Evolutionary conservation across 2,888 invertebrate species (phyloP), one percentile per base, ranked within the genome.

Genomic region (Agelastica alni): DNA sequence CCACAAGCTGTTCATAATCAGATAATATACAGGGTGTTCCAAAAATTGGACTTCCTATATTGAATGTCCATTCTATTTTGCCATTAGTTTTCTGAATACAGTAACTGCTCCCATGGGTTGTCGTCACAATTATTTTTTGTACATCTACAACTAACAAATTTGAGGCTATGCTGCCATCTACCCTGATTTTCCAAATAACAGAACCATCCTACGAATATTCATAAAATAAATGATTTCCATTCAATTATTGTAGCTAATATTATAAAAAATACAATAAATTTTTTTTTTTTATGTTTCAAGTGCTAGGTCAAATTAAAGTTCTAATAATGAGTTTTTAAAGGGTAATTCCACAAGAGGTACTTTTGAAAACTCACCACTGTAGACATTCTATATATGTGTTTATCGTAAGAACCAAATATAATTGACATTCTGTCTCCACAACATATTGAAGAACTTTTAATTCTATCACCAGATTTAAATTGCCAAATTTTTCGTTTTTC

Each of bases 391-490:
- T 87, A 83, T 3, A 89, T 67, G 62, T 77, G 71, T 49, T 84
- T 83, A 70, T 91, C 89, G 70, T 91, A 91, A 1, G 89, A 84
- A 17, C 89, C 91, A 66, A 88, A 78, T 66, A 85, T 83, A 16
- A 89, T 71, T 9, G 75, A 65, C 20, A 77, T 77, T 13, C 72
- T 46, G 9, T 59, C 48, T 22, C 64, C 62, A 58, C 79, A 78
- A 42, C 78, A 66, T 58, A 76, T 64, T 3, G 84, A 82, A 16
- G 81, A 80, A 70, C 86, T 84, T 76, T 90, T 91, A 9, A 91
- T 81, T 75, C 83, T 81, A 32, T 81, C 81, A 1, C 75, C 77
- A 3, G 89, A 83, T 65, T 79, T 74, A 61, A 80, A 83, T 59
- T 77, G 79, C 90, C 91, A 91, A 31, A 78, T 53, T 42, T 84